Conservation (phyloP, 1,140 invertebrate species). For the Octopus sinensis region DNA sequence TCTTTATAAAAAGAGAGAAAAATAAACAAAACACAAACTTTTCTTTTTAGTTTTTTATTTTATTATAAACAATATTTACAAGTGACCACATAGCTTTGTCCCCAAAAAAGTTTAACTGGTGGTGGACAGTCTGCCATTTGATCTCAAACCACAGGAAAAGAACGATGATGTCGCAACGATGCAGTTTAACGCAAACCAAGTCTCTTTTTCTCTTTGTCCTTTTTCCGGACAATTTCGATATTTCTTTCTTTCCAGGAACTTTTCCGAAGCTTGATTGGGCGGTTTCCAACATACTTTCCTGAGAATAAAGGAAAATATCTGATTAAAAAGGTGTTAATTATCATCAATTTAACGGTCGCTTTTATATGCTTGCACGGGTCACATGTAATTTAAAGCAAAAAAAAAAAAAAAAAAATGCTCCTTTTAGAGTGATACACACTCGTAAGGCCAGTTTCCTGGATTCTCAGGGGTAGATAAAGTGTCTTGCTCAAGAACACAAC, state of each 20-base stretch:
- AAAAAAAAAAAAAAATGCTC: too few relatives aligned
- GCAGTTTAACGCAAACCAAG: conserved; percentile 47
- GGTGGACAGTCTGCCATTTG: too few relatives aligned
- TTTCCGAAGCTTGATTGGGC: conserved; percentile 96
- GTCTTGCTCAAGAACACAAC: too few relatives aligned
- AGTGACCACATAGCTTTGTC: too few relatives aligned
- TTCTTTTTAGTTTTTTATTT: background rate
- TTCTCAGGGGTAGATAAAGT: too few relatives aligned
- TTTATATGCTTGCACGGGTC: too few relatives aligned
- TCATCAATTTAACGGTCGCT: too few relatives aligned
- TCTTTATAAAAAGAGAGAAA: too few relatives aligned
- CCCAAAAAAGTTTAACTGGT: too few relatives aligned
- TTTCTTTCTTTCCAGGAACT: conserved; percentile 93
- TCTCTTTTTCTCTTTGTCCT: conserved; percentile 81
- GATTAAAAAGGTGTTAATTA: background rate
- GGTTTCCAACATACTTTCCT: conserved; percentile 88
- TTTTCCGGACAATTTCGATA: conserved; percentile 88
- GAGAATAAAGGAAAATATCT: conserved; percentile 8
- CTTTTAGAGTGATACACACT: too few relatives aligned
- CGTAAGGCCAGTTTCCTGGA: too few relatives aligned
- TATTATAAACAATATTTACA: background rate
- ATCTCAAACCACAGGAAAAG: background rate
- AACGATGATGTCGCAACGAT: background rate
- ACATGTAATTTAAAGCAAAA: too few relatives aligned
- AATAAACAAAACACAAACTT: background rate